phyloP scores from a whole-genome alignment of 2,113 vertebrate species.

The Gadus macrocephalus region DNA sequence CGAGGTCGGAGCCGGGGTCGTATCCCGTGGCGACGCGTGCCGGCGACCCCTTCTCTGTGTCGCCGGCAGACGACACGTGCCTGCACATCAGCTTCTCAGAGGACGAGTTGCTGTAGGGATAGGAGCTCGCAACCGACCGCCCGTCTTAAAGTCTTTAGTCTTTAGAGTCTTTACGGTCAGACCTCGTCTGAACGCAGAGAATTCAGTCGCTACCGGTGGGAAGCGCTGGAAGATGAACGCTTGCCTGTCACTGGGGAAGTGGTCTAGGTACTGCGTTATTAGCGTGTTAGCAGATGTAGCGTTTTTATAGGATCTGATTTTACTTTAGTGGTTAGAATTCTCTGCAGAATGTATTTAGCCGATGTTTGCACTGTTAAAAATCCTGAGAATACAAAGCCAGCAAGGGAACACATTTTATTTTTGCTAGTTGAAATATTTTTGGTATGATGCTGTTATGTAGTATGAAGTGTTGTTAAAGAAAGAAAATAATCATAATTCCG shows the following conservation, averaged over 20 bases:
- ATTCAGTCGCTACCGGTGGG: conserved; percentile 5
- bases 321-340: conserved; percentile 52
- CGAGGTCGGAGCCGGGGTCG: not conserved
- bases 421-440: conserved; percentile 43
- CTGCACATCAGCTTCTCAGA: conserved; percentile 85
- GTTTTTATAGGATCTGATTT: conserved; percentile 63
- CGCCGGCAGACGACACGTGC: conserved; percentile 71
- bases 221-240: conserved; percentile 29
- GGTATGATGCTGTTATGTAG: conserved; percentile 33
- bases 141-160: not conserved
- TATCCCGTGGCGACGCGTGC: not conserved
- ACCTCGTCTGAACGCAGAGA: conserved; percentile 29
- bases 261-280: conserved; percentile 34
- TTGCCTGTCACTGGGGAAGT: conserved; percentile 27
- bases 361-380: not conserved
- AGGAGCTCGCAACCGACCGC: conserved; percentile 51
- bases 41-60: conserved; percentile 51
- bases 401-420: conserved; percentile 50
- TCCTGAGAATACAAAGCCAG: conserved; percentile 34
- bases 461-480: conserved; percentile 12
- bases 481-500: not conserved
- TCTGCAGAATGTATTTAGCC: conserved; percentile 28
- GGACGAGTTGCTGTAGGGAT: conserved; percentile 73
- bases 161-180: not conserved
- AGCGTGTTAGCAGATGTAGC: conserved; percentile 54